These are phyloP conservation scores for Stenotaenia linearis DNA, from an alignment of 2,888 invertebrate genomes.

Conservation along the genomic window DNA sequence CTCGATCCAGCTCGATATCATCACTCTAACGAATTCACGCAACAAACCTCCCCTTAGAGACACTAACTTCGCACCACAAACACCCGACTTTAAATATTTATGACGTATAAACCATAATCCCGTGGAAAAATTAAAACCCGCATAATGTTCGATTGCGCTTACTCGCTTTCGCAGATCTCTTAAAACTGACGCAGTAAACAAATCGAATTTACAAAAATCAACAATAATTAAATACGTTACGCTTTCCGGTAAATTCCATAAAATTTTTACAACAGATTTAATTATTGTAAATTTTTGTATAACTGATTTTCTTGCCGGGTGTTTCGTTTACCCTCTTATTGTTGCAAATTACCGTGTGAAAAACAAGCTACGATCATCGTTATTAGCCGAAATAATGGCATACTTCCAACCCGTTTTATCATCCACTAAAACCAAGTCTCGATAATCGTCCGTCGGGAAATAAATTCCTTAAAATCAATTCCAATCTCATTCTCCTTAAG, in stretches of 20 bases:
- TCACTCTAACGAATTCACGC: neutral
- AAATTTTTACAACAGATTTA: too few relatives aligned
- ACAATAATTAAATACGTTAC: too few relatives aligned
- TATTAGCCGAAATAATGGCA: slow-evolving; percentile 11
- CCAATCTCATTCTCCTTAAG: neutral
- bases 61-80: neutral
- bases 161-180: too few relatives aligned
- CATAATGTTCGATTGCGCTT: too few relatives aligned
- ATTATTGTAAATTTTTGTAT: too few relatives aligned
- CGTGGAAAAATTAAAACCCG: neutral
- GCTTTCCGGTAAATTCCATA: too few relatives aligned
- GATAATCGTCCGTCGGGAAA: slow-evolving; percentile 3
- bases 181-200: too few relatives aligned
- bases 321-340: neutral
- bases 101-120: neutral
- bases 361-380: neutral
- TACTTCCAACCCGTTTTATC: slow-evolving; percentile 17
- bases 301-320: too few relatives aligned
- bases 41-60: neutral
- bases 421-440: slow-evolving; percentile 1
- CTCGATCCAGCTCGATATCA: neutral
- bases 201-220: too few relatives aligned
- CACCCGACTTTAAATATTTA: neutral
- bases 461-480: neutral
- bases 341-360: neutral